A percentile compares a stretch with the other conserved stretches of the same genome.
phyloP scores from a whole-genome alignment of 1,140 invertebrate species.

The Psilanteris sp. region DNA sequence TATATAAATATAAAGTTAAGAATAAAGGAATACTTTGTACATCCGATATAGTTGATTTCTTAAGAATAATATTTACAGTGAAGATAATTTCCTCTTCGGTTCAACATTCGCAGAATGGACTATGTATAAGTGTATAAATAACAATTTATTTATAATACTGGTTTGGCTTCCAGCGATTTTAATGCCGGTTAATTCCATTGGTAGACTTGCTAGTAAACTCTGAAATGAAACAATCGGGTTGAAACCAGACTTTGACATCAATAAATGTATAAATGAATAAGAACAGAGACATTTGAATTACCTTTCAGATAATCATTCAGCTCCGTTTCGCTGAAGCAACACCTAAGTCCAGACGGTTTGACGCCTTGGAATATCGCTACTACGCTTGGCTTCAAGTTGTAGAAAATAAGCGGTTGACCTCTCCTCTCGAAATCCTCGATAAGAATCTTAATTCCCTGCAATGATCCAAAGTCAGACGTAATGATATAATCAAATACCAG shows the following conservation, averaged over 20 bases:
- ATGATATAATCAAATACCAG: no score
- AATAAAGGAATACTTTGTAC: constrained; percentile 56
- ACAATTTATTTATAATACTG: constrained; percentile 50
- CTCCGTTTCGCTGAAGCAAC: constrained; percentile 83
- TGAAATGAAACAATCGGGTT: constrained; percentile 43
- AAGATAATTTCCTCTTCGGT: constrained; percentile 10
- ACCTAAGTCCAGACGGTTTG: constrained; percentile 84
- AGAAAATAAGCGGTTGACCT: constrained; percentile 87
- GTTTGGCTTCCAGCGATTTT: constrained; percentile 14
- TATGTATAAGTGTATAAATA: constrained; percentile 47
- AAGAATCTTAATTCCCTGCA: constrained; percentile 85
- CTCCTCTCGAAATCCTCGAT: constrained; percentile 87
- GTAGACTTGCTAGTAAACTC: constrained; percentile 45
- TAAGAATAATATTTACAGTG: constrained; percentile 38
- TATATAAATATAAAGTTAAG: constrained; percentile 4
- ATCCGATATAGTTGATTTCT: constrained; percentile 21
- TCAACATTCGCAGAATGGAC: constrained; percentile 32
- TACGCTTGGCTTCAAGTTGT: constrained; percentile 87
- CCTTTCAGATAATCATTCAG: constrained; percentile 83
- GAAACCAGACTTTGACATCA: no score
- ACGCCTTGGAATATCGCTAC: constrained; percentile 85
- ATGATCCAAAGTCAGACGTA: background rate
- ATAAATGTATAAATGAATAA: no score
- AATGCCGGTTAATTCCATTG: constrained; percentile 37
- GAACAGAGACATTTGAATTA: constrained; percentile 32